Base-by-base conservation (phyloP, 2,888 invertebrate species). In the Fragum sueziense region DNA sequence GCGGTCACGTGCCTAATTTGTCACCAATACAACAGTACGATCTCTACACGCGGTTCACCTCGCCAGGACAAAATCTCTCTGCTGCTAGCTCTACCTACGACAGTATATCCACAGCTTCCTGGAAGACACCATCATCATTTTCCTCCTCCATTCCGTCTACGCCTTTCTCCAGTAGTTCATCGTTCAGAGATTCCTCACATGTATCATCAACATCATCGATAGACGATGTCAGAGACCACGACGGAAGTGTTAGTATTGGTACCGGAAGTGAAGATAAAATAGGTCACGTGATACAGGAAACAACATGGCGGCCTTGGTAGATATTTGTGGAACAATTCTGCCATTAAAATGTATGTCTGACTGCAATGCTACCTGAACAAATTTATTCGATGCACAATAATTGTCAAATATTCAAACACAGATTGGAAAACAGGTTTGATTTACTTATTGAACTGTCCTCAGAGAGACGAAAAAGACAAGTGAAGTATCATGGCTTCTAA, bases 271-370 rank as follows among this genome's bases (percentile, higher is more conserved):
- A 33, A 34, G n/a, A 62, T 34, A 33, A 29, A 29, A 22, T 33
- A 9, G 62, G 34, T n/a, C 62, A 62, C 33, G 62, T 62, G 33
- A 33, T 33, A n/a, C 29, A 25, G n/a, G 27, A 27, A 27, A 33
- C 62, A 33, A 62, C 34, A 62, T 62, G 62, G 62, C 2, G 62
- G 34, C 62, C 62, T 11, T 62, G 62, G 62, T 29, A 62, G 2
- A 20, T 20, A 9, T 6, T 25, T 14, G 14, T 14, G 27, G 20
- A 57, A n/a, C n/a, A n/a, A n/a, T n/a, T n/a, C n/a, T n/a, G n/a
- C n/a, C n/a, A n/a, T n/a, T n/a, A n/a, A n/a, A n/a, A n/a, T n/a
- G n/a, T n/a, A n/a, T n/a, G n/a, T n/a, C n/a, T n/a, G n/a, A n/a
- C n/a, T n/a, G n/a, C n/a, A n/a, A n/a, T n/a, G n/a, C n/a, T n/a